Base-by-base conservation (phyloP, 1,140 invertebrate species). In the Bombus affinis region DNA sequence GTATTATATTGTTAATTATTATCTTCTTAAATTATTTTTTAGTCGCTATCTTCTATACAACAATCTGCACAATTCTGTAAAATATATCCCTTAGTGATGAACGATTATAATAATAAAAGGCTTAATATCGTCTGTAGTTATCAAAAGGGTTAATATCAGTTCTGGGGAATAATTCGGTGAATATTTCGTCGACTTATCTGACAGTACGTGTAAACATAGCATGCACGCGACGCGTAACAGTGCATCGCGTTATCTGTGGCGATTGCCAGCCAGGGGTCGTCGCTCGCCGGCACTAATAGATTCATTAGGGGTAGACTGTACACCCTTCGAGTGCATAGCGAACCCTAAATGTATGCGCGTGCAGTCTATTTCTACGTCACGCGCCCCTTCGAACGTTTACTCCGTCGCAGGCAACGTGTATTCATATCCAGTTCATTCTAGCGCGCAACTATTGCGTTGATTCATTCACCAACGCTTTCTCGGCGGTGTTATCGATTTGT, bases 241-340 rank as follows among this genome's bases (percentile, higher is more conserved):
- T 73, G 81, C 59, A 86, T 59, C 82, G 87, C 87, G 92, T 92
- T 92, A 88, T 92, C 90, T 78, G 88, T 80, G 87, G 92, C 91
- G 92, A 93, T 93, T 92, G 92, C 86, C 83, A 83, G 77, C 53
- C 83, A 65, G 91, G 89, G 88, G 84, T 78, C 86, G 88, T 90
- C 89, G 89, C 84, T 91, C 87, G 86, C 72, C 71, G 65, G 70
- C 90, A 85, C 88, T 93, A 93, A 93, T 93, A 92, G 92, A 93
- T 93, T 92, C 92, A 93, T 93, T 93, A 93, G 92, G 89, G 91
- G 88, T 87, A 84, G 88, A 78, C 86, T 85, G 86, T 85, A 70
- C 72, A 80, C 84, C 81, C 86, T 75, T 82, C 73, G 86, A 82
- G 88, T 79, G 89, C 89, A 89, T 89, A 79, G 39, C 62, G 68